Base-by-base conservation (phyloP, 2,888 invertebrate genomes). In the Asteroscopus sphinx region DNA sequence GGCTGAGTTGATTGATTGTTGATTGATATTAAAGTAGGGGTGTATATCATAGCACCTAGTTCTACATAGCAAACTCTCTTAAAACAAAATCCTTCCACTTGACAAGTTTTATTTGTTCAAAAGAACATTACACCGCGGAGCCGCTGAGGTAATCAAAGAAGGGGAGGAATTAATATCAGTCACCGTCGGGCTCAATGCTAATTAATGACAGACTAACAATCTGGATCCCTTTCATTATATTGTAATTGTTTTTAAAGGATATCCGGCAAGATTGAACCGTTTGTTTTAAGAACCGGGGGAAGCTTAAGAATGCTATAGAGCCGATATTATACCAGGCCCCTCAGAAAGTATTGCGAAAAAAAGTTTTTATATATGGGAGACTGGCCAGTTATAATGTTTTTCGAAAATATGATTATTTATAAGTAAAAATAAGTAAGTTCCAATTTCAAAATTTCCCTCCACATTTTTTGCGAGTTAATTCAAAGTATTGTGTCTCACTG, bases 211-310 rank as follows among this genome's bases (percentile, higher is more conserved):
- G 79, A 73, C 82, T 79, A 79, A 79, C 69, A 64, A 77, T 79
- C 79, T 70, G 68, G 69, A 76, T 76, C 75, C 72, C 78, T 87
- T 88, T 89, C 86, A 87, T 88, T 89, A 82, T 80, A 81, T 83
- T 80, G 76, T 86, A 89, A 92, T 93, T 93, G 91, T 91, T 93
- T 91, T 90, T 85, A 84, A 88, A 89, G 86, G 81, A 83, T 73
- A 76, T 77, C 76, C 41, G 73, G 72, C 71, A 76, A 80, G 77
- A 85, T 85, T 85, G 80, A 73, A 75, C 5, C 32, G 35, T 55
- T 71, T 64, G 67, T 64, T 58, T 57, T n/a, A 5, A 11, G 13
- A 9, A 12, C 16, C 1, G 13, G 0, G 9, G 3, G 17, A 17
- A 1, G 11, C 9, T 35, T 11, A 0, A 4, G n/a, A 47, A 36